Conservation (phyloP, 2,113 vertebrate species). For the Ctenodactylus gundi region DNA sequence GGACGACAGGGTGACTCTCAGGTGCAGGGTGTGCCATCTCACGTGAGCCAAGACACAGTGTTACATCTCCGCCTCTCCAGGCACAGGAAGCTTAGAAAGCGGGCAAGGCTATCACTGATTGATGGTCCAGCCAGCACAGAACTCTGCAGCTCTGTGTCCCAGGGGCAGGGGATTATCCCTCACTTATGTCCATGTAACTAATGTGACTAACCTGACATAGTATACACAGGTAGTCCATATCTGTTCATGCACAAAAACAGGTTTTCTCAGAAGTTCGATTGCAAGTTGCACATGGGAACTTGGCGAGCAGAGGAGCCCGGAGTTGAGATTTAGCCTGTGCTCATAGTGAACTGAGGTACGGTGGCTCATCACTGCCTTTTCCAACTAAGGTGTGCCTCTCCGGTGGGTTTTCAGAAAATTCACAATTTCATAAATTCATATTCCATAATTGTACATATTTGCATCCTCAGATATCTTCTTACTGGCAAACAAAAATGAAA, state of each 20-base stretch:
- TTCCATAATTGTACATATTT: no score
- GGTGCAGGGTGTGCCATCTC: rapidly evolving
- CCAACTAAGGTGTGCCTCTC: not conserved
- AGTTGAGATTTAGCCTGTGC: not conserved
- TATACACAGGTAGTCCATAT: rapidly evolving
- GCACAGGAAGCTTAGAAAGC: rapidly evolving
- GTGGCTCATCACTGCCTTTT: rapidly evolving
- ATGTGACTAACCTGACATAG: rapidly evolving
- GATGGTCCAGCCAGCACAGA: not conserved
- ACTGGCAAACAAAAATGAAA: not conserved
- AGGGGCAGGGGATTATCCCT: rapidly evolving
- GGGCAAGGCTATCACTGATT: rapidly evolving
- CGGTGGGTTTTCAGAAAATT: rapidly evolving
- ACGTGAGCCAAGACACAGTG: rapidly evolving
- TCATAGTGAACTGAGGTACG: not conserved
- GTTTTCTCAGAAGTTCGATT: rapidly evolving
- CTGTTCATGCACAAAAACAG: rapidly evolving
- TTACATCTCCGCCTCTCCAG: rapidly evolving
- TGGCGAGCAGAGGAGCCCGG: not conserved
- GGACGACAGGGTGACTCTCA: not conserved
- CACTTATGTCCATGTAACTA: rapidly evolving
- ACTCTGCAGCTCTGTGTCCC: rapidly evolving
- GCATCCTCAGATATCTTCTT: not conserved
- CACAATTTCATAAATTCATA: no score
- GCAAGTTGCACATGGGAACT: rapidly evolving